Conservation (phyloP, 2,888 invertebrate genomes). For the Zele albiditarsus region DNA sequence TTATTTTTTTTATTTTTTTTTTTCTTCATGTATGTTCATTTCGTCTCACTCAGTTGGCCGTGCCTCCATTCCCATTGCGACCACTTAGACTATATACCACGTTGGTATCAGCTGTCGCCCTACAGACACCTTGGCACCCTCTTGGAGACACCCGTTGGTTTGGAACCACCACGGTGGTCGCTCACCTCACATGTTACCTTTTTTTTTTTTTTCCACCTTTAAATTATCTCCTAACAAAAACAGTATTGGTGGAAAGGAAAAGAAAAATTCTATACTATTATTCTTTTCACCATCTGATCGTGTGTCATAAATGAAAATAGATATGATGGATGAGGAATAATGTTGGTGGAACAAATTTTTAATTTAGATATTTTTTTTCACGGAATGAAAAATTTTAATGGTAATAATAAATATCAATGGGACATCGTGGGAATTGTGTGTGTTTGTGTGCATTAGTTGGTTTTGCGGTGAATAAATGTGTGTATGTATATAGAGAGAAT, state of each 20-base stretch:
- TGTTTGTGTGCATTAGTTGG: no score
- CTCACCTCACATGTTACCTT: conserved; percentile 5
- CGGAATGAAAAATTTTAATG: neutral
- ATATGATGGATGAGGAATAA: neutral
- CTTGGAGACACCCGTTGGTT: conserved; percentile 16
- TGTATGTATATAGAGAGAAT: neutral
- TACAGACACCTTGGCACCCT: conserved; percentile 41
- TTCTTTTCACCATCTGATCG: neutral
- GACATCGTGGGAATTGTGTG: neutral
- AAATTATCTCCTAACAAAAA: neutral
- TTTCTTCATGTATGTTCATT: neutral
- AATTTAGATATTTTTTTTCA: neutral
- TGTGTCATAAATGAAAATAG: neutral
- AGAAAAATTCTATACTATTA: neutral
- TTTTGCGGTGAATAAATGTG: neutral
- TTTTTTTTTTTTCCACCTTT: neutral
- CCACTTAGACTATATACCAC: conserved; percentile 47
- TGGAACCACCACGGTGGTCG: conserved; percentile 12
- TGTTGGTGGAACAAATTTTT: neutral
- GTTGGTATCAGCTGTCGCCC: conserved; percentile 64
- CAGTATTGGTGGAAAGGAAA: neutral
- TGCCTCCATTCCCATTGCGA: conserved; percentile 28
- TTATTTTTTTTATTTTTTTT: conserved; percentile 29
- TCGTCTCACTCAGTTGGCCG: conserved; percentile 13
- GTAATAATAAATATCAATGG: neutral